Percentiles rank a stretch among this genome's conserved stretches.
Conservation (phyloP, 2,888 invertebrate species). For the Empis stercorea region DNA sequence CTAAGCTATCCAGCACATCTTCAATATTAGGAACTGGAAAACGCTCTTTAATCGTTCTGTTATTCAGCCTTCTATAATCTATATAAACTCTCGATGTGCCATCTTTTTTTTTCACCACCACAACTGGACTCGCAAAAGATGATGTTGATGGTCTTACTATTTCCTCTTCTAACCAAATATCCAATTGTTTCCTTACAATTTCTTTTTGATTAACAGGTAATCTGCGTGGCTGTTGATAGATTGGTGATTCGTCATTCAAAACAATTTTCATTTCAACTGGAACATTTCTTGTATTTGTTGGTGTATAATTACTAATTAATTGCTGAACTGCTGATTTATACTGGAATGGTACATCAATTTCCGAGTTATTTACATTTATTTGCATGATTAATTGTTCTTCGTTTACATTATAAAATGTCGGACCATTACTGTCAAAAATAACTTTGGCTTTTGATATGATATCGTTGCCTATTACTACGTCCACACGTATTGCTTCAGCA, state of each 20-base stretch:
- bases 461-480: background rate
- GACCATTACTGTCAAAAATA: background rate
- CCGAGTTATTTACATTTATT: background rate
- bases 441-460: background rate
- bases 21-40: constrained; percentile 29
- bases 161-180: constrained; percentile 19
- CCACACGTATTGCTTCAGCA: background rate
- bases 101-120: constrained; percentile 15
- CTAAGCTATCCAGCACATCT: constrained; percentile 24
- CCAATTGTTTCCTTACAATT: constrained; percentile 19
- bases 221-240: constrained; percentile 17
- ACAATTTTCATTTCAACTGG: constrained; percentile 15
- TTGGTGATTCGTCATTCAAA: constrained; percentile 20
- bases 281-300: background rate
- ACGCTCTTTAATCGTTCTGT: constrained; percentile 22
- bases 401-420: background rate
- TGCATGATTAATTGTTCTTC: background rate
- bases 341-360: constrained; percentile 1
- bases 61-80: constrained; percentile 29
- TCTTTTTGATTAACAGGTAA: constrained; percentile 16
- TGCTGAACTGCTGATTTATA: background rate
- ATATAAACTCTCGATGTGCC: constrained; percentile 19
- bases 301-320: background rate
- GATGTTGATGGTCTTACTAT: too few relatives aligned
- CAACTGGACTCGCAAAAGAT: constrained; percentile 17